Evolutionary conservation across 1,140 invertebrate species (phyloP).

Genomic region (Megathymus violae): DNA sequence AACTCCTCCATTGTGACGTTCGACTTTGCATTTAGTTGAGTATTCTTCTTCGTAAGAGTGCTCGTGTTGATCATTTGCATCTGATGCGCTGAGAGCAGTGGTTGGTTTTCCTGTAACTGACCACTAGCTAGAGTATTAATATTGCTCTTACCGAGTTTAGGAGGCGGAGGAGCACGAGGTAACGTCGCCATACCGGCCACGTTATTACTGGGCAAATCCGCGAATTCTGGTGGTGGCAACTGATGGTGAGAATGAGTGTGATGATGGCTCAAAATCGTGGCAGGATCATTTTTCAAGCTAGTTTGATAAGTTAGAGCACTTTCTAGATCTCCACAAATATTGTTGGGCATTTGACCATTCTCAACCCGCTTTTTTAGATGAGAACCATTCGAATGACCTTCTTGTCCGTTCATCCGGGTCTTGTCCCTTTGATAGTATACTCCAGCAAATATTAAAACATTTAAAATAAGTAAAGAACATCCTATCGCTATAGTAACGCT

Average conservation of each 20-base stretch:
- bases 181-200: constrained; percentile 84
- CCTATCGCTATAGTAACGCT: constrained; percentile 98
- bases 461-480: constrained; percentile 94
- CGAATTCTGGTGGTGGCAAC: constrained; percentile 90
- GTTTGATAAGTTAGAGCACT: constrained; percentile 87
- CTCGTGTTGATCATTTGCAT: constrained; percentile 88
- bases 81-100: constrained; percentile 85
- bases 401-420: constrained; percentile 87
- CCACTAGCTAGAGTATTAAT: constrained; percentile 85
- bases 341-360: constrained; percentile 93
- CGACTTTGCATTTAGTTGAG: constrained; percentile 85
- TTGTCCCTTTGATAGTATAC: constrained; percentile 97
- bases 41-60: constrained; percentile 88
- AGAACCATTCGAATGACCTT: constrained; percentile 77
- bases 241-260: constrained; percentile 90
- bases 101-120: constrained; percentile 86
- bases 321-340: constrained; percentile 91
- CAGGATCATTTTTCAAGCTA: constrained; percentile 86
- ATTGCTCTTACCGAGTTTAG: constrained; percentile 87
- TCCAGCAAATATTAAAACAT: constrained; percentile 96
- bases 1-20: constrained; percentile 90
- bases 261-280: constrained; percentile 87
- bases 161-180: constrained; percentile 88
- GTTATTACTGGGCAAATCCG: constrained; percentile 89
- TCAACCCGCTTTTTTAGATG: constrained; percentile 90